Percentiles rank a stretch among this genome's conserved stretches.
Evolutionary conservation across 2,797 vertebrate species (phyloP).

Genomic region (Spinus pinus): DNA sequence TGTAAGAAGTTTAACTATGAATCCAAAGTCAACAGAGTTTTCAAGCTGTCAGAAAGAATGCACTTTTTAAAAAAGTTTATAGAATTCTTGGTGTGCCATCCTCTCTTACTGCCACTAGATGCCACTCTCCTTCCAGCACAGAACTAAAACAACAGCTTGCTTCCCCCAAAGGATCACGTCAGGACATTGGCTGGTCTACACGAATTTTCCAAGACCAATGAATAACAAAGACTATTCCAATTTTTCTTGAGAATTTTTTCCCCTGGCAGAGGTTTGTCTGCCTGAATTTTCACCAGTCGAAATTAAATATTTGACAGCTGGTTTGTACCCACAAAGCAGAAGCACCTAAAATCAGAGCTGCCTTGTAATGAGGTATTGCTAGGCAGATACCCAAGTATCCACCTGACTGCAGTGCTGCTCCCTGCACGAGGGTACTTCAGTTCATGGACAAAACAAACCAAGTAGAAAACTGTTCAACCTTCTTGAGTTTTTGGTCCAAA

Average conservation of each 20-base stretch:
- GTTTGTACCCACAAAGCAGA: neutral
- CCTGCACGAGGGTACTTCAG: neutral
- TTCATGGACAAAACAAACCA: neutral
- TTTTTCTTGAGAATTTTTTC: neutral
- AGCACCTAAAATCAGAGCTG: neutral
- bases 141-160: neutral
- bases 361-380: neutral
- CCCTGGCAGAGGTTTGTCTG: neutral
- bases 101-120: constrained; percentile 2
- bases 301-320: neutral
- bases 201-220: neutral
- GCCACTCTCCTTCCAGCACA: neutral
- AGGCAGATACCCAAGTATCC: neutral
- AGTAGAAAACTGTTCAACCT: neutral
- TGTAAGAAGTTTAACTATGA: neutral
- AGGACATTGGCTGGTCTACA: neutral
- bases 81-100: neutral
- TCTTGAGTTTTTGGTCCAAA: neutral
- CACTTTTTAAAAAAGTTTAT: neutral
- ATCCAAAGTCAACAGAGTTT: neutral
- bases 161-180: neutral
- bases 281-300: neutral
- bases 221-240: neutral
- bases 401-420: neutral
- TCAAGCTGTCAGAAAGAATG: neutral